phyloP scores from a whole-genome alignment of 2,888 invertebrate species.

The Drosophila percnosoma region DNA sequence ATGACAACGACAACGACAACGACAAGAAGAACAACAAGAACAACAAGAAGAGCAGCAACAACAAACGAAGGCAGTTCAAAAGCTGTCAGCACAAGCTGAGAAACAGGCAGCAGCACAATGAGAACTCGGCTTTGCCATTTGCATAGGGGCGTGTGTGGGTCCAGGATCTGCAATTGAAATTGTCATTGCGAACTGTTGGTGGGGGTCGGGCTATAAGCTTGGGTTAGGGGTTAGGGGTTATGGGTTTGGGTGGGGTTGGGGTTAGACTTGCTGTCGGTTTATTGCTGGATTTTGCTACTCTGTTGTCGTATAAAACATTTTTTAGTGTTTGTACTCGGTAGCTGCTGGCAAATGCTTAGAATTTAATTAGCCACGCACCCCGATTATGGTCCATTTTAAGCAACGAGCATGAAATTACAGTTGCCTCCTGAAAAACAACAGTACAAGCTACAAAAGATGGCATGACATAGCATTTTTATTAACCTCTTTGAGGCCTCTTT shows the following conservation, averaged over 20 bases:
- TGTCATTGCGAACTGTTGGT: constrained; percentile 26
- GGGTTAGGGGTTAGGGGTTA: neutral
- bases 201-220: constrained; percentile 1
- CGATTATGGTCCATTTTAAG: constrained; percentile 66
- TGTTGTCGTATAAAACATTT: constrained; percentile 69
- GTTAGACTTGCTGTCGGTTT: constrained; percentile 13
- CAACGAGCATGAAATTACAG: constrained; percentile 69
- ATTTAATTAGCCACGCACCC: constrained; percentile 76
- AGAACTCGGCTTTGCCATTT: constrained; percentile 55
- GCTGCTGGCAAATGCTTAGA: constrained; percentile 73
- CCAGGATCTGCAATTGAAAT: constrained; percentile 78
- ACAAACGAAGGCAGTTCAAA: constrained; percentile 76
- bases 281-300: constrained; percentile 29
- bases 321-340: constrained; percentile 62
- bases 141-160: constrained; percentile 75
- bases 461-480: constrained; percentile 16
- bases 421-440: constrained; percentile 32
- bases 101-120: constrained; percentile 13
- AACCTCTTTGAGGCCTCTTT: neutral
- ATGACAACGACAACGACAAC: constrained; percentile 57
- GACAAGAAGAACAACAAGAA: constrained; percentile 51
- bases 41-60: constrained; percentile 33
- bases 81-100: constrained; percentile 69
- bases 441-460: constrained; percentile 12
- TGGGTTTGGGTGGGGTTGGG: neutral